Evolutionary conservation across 2,113 vertebrate species (phyloP).

Genomic region (Amblyornis subalaris): DNA sequence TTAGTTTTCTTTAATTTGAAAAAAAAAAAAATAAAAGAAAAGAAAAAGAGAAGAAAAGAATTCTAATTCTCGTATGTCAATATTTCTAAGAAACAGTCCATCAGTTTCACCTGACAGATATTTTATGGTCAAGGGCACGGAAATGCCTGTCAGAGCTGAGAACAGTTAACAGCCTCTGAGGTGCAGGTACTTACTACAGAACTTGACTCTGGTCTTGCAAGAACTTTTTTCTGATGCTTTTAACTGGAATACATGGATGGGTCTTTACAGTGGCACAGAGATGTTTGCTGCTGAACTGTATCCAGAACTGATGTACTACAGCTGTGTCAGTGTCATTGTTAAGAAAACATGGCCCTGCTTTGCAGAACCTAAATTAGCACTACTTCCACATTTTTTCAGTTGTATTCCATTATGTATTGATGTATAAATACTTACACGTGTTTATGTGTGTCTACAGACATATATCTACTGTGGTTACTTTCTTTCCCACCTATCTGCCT

Average conservation of each 20-base stretch:
- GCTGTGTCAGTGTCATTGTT: background rate
- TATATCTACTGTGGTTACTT: background rate
- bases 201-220: accelerated
- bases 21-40: background rate
- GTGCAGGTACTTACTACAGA: background rate
- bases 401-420: background rate
- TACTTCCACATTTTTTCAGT: background rate
- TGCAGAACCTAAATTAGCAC: background rate
- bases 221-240: background rate
- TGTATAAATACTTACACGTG: background rate
- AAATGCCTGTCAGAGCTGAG: background rate
- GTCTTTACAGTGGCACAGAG: background rate
- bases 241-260: background rate
- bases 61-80: background rate
- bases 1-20: background rate
- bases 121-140: background rate
- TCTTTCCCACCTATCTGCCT: background rate
- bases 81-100: background rate
- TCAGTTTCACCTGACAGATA: background rate
- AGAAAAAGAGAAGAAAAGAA: background rate
- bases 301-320: background rate
- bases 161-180: background rate
- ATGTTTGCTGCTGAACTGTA: background rate
- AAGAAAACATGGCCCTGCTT: background rate
- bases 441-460: background rate